Percentiles rank a stretch among this genome's conserved stretches.
These are phyloP conservation scores for Neodon shergylaensis DNA, from an alignment of 2,113 vertebrate species.

Conservation along the genomic window DNA sequence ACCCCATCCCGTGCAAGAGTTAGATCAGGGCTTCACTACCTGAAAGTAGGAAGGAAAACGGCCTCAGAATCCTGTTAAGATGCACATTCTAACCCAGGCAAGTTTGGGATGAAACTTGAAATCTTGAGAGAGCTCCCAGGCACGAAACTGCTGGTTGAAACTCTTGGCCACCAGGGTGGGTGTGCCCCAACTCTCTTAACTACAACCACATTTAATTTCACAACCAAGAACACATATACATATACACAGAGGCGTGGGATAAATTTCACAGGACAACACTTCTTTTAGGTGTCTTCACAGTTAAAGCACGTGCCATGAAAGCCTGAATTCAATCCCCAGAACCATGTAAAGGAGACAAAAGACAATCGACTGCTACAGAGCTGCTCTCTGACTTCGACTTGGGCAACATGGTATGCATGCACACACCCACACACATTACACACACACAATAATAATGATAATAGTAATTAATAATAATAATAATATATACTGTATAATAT, in stretches of 20 bases:
- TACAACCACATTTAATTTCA: not conserved
- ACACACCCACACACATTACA: not conserved
- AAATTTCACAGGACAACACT: not conserved
- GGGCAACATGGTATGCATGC: too few species aligned
- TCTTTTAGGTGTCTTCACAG: too few species aligned
- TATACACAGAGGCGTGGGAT: not conserved
- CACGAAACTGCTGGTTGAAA: not conserved
- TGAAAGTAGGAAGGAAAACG: not conserved
- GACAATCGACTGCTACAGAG: not conserved
- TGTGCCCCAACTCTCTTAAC: not conserved
- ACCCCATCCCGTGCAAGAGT: not conserved
- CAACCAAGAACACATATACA: not conserved
- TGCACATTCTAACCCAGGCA: not conserved
- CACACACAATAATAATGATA: not conserved
- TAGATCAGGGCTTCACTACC: not conserved
- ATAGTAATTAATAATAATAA: not conserved
- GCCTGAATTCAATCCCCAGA: not conserved
- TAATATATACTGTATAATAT: not conserved
- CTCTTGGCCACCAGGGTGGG: not conserved
- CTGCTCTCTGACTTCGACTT: not conserved
- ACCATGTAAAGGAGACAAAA: not conserved
- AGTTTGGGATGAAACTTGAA: not conserved
- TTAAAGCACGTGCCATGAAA: not conserved
- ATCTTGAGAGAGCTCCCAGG: not conserved
- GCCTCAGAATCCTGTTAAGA: not conserved